Evolutionary conservation across 2,797 vertebrate species (phyloP).

Genomic region (Meda fulgida): DNA sequence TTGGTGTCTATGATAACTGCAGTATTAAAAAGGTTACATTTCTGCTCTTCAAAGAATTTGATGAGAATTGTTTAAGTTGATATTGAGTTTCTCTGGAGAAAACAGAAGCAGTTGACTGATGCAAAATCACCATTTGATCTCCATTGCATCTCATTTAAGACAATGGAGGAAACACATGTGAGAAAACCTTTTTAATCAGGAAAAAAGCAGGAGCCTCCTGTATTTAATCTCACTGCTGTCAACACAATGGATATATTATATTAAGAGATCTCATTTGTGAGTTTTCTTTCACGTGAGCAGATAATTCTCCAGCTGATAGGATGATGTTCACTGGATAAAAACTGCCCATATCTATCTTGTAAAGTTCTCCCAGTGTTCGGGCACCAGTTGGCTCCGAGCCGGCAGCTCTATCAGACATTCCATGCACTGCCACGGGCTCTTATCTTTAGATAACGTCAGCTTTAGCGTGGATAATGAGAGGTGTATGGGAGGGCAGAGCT

Average conservation of each 20-base stretch:
- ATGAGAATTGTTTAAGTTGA: background rate
- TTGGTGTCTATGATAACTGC: background rate
- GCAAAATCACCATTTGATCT: background rate
- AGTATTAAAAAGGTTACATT: background rate
- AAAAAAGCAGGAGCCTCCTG: background rate
- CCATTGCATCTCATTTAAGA: background rate
- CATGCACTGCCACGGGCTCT: slow-evolving; percentile 68
- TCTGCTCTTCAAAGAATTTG: background rate
- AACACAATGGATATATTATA: background rate
- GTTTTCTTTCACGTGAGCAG: background rate
- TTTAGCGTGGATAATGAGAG: slow-evolving; percentile 71
- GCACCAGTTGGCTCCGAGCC: slow-evolving; percentile 66
- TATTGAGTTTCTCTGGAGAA: background rate
- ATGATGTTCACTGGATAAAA: slow-evolving; percentile 12
- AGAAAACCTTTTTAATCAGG: background rate
- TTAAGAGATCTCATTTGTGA: slow-evolving; percentile 6
- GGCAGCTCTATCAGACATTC: slow-evolving; percentile 65
- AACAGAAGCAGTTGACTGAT: background rate
- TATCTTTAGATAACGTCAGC: slow-evolving; percentile 73
- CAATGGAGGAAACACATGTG: background rate
- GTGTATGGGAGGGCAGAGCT: slow-evolving; percentile 58
- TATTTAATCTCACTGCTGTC: background rate
- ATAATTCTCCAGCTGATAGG: background rate
- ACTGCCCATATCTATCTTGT: slow-evolving; percentile 3
- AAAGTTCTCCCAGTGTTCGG: slow-evolving; percentile 53